phyloP scores from a whole-genome alignment of 2,113 vertebrate species.

The Python bivittatus region DNA sequence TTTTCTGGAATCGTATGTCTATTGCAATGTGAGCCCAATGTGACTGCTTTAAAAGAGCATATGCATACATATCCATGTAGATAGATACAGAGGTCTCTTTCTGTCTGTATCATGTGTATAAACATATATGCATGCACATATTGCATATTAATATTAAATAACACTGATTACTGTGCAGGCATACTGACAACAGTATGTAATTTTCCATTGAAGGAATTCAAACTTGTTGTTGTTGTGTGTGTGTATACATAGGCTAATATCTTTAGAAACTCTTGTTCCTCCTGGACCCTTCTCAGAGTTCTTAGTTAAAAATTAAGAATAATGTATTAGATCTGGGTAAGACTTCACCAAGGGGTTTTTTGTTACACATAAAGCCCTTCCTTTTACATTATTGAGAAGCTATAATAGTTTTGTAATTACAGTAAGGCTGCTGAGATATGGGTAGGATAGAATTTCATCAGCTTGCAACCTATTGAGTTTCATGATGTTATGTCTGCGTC shows the following conservation, averaged over 20 bases:
- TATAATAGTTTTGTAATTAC: constrained; percentile 32
- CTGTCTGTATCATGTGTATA: not conserved
- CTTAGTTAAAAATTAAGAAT: constrained; percentile 20
- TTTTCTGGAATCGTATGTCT: not conserved
- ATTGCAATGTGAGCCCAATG: not conserved
- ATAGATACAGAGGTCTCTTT: not conserved
- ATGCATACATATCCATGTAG: not conserved
- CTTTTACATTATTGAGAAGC: constrained; percentile 29
- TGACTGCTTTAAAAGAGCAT: not conserved
- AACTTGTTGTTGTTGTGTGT: not conserved
- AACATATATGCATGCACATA: not conserved
- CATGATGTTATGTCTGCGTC: not conserved
- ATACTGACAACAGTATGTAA: not conserved
- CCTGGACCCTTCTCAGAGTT: not conserved
- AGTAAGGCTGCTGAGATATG: not conserved
- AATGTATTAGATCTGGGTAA: not conserved
- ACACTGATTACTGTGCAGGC: not conserved
- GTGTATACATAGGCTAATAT: not conserved
- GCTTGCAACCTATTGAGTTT: constrained; percentile 5
- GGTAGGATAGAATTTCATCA: constrained; percentile 17
- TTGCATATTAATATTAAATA: not conserved
- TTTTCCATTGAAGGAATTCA: not conserved
- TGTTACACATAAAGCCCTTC: not conserved
- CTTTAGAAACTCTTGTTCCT: constrained; percentile 17
- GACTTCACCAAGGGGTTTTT: constrained; percentile 12